Percentiles rank a stretch among this genome's conserved stretches.
phyloP scores from a whole-genome alignment of 2,888 invertebrate genomes.

The Malthinus seriepunctatus region DNA sequence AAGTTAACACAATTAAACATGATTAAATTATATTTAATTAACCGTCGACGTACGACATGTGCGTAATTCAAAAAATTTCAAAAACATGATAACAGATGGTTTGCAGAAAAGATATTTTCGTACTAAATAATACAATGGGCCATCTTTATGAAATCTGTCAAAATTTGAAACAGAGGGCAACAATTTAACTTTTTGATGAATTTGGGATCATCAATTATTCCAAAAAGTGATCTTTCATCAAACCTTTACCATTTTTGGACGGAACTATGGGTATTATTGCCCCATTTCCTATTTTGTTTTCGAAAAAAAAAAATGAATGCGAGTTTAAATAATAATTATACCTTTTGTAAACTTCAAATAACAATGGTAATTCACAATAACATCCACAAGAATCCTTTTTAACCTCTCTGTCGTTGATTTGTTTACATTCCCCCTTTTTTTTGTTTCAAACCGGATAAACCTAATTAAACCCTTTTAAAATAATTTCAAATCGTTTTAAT shows the following conservation, averaged over 20 bases:
- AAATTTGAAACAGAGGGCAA: slow-evolving; percentile 9
- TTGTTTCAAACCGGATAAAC: slow-evolving; percentile 7
- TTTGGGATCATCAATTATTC: slow-evolving; percentile 20
- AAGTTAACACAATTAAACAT: not conserved
- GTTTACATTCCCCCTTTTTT: slow-evolving; percentile 6
- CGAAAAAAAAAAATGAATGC: slow-evolving; percentile 9
- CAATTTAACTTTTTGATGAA: slow-evolving; percentile 18
- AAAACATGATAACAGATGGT: slow-evolving; percentile 21
- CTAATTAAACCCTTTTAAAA: not conserved
- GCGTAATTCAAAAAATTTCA: slow-evolving; percentile 11
- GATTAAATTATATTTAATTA: not conserved
- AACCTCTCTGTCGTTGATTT: slow-evolving; percentile 6
- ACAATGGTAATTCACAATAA: slow-evolving; percentile 9
- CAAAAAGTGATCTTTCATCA: not conserved
- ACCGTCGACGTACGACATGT: slow-evolving; percentile 15
- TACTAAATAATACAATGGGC: slow-evolving; percentile 16
- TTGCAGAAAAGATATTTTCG: slow-evolving; percentile 21
- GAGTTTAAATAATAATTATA: slow-evolving; percentile 13
- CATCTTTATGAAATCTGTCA: slow-evolving; percentile 26
- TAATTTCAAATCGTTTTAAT: no score
- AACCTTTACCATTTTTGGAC: slow-evolving; percentile 13
- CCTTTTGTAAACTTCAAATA: slow-evolving; percentile 10
- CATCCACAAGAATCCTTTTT: slow-evolving; percentile 15
- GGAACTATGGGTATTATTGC: slow-evolving; percentile 26
- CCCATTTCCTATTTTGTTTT: slow-evolving; percentile 22